phyloP scores from a whole-genome alignment of 2,113 vertebrate genomes.

The Grammomys surdaster region DNA sequence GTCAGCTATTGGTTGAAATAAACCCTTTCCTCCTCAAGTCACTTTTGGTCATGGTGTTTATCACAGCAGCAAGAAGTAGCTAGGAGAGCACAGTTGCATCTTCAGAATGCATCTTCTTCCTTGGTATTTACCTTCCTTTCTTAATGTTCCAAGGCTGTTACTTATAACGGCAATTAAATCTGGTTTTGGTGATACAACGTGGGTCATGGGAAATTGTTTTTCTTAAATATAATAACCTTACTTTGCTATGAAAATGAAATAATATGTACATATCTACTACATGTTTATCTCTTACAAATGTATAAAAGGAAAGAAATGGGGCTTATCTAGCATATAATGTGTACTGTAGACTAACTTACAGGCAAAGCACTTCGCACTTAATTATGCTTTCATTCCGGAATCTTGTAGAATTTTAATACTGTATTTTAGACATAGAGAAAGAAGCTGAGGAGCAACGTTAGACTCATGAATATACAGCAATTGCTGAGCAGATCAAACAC shows the following conservation, averaged over 20 bases:
- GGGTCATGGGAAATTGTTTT: slow-evolving; percentile 23
- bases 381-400: slow-evolving; percentile 45
- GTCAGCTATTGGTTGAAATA: not conserved
- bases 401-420: slow-evolving; percentile 51
- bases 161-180: not conserved
- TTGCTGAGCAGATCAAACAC: not conserved
- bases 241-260: slow-evolving; percentile 44
- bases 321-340: not conserved
- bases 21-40: not conserved
- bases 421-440: slow-evolving; percentile 31
- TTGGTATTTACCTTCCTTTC: not conserved
- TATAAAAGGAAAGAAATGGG: slow-evolving; percentile 5
- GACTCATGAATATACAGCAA: not conserved
- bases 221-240: slow-evolving; percentile 13
- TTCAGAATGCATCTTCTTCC: not conserved
- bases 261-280: slow-evolving; percentile 28
- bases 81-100: not conserved
- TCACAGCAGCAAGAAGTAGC: not conserved
- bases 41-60: not conserved
- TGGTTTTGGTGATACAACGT: slow-evolving; percentile 3
- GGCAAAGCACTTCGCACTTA: not conserved
- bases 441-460: not conserved
- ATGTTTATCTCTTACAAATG: slow-evolving; percentile 50
- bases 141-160: not conserved
- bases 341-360: slow-evolving; percentile 31